A percentile compares a stretch with the other conserved stretches of the same genome.
Evolutionary conservation across 2,888 invertebrate species (phyloP).

Genomic region (Spilosoma lubricipeda): DNA sequence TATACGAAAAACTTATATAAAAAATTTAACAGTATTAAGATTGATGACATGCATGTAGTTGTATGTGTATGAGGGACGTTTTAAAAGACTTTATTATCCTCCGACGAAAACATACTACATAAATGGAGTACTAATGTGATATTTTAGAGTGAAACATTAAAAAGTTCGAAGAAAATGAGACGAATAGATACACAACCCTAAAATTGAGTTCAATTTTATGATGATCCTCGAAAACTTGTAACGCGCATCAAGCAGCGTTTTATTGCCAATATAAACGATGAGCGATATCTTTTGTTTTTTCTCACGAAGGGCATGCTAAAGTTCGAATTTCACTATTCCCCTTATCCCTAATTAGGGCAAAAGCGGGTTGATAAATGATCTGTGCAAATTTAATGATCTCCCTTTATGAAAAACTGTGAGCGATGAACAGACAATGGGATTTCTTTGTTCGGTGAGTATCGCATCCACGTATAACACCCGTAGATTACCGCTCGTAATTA

Average conservation of each 20-base stretch:
- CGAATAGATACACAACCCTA: not conserved
- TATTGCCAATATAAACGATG: constrained; percentile 32
- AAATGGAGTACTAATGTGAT: not conserved
- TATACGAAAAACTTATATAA: not conserved
- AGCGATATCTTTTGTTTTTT: constrained; percentile 21
- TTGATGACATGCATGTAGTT: not conserved
- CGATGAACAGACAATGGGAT: constrained; percentile 44
- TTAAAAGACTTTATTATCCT: not conserved
- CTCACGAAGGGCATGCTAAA: constrained; percentile 23
- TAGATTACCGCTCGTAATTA: constrained; percentile 5
- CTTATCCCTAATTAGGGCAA: constrained; percentile 45
- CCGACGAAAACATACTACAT: not conserved
- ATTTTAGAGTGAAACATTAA: not conserved
- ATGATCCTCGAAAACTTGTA: constrained; percentile 29
- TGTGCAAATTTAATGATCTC: constrained; percentile 58
- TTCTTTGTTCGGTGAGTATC: constrained; percentile 33
- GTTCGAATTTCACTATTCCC: constrained; percentile 40
- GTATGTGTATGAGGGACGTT: not conserved
- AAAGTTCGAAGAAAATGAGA: not conserved
- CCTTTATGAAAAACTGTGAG: constrained; percentile 44
- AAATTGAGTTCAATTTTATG: constrained; percentile 23
- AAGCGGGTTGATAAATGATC: constrained; percentile 53
- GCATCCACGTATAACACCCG: constrained; percentile 23
- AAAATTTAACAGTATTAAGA: not conserved
- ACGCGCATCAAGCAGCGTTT: constrained; percentile 25